Conservation (phyloP, 2,797 vertebrate species). For the Aldrovandia affinis region DNA sequence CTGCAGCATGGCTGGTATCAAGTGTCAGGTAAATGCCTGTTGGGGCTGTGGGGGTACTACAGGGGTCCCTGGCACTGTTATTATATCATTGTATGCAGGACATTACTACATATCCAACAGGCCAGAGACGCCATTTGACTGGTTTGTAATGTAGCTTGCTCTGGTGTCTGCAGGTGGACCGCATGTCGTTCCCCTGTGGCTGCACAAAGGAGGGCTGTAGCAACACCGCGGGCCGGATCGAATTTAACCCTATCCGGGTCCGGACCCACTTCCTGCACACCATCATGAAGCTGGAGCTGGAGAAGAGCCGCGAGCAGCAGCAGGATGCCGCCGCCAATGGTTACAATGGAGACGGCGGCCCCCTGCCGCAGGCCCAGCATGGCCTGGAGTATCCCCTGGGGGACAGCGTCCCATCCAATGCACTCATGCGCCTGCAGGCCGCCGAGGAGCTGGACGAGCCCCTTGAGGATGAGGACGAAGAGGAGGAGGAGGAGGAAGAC, state of each 20-base stretch:
- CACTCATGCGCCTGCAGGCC: slow-evolving; percentile 85
- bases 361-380: slow-evolving; percentile 80
- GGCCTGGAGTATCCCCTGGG: slow-evolving; percentile 84
- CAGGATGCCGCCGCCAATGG: slow-evolving; percentile 78
- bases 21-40: slow-evolving; percentile 92
- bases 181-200: slow-evolving; percentile 98
- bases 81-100: not conserved
- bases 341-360: slow-evolving; percentile 77
- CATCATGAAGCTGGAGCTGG: slow-evolving; percentile 98
- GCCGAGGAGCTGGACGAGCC: slow-evolving; percentile 84
- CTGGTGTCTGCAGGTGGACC: slow-evolving; percentile 88
- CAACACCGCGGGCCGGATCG: slow-evolving; percentile 93
- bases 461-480: slow-evolving; percentile 79
- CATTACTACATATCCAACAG: not conserved
- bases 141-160: not conserved
- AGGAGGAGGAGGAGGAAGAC: slow-evolving; percentile 62
- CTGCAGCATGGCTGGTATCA: slow-evolving; percentile 96
- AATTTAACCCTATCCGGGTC: slow-evolving; percentile 98
- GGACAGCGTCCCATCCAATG: slow-evolving; percentile 80
- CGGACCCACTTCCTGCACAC: slow-evolving; percentile 99
- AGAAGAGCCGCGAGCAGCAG: slow-evolving; percentile 92
- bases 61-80: too few species aligned
- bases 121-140: not conserved
- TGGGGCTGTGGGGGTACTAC: too few species aligned
- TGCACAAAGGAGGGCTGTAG: slow-evolving; percentile 98